Evolutionary conservation across 2,797 vertebrate genomes (phyloP).

Genomic region (Hippopotamyrus pictus): DNA sequence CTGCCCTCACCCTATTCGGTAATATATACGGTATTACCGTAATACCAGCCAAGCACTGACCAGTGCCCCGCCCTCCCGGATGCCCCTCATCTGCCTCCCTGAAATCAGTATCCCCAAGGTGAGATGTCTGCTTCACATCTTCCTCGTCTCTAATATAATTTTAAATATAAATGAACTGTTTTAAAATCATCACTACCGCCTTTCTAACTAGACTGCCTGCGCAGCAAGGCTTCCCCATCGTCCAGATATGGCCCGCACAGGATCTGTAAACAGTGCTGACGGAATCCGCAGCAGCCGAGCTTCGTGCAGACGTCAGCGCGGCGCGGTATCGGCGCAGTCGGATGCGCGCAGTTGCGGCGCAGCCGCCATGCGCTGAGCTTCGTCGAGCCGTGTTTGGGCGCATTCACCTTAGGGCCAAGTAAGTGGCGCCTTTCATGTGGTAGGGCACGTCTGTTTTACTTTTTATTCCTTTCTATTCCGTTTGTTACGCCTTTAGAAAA

Average conservation of each 20-base stretch:
- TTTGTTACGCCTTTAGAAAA: background rate
- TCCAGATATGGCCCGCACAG: background rate
- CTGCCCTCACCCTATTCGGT: background rate
- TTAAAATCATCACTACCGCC: background rate
- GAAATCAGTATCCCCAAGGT: background rate
- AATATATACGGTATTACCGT: background rate
- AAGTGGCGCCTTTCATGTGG: background rate
- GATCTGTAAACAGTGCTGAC: background rate
- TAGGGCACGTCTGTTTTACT: background rate
- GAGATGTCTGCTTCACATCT: background rate
- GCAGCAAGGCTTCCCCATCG: background rate
- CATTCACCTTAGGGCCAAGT: background rate
- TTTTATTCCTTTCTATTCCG: background rate
- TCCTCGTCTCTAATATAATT: background rate
- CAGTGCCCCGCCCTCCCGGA: background rate
- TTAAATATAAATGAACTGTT: background rate
- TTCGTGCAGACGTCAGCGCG: background rate
- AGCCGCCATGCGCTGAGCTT: background rate
- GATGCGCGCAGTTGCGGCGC: constrained; percentile 3
- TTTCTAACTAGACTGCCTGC: background rate
- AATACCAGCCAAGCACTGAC: background rate
- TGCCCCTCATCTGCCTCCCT: background rate
- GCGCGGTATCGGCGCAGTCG: background rate
- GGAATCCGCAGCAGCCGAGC: background rate
- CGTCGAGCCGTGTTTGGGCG: too few relatives aligned